These are phyloP conservation scores for Nipponacmea schrenckii DNA, from an alignment of 2,888 invertebrate species.

Conservation along the genomic window DNA sequence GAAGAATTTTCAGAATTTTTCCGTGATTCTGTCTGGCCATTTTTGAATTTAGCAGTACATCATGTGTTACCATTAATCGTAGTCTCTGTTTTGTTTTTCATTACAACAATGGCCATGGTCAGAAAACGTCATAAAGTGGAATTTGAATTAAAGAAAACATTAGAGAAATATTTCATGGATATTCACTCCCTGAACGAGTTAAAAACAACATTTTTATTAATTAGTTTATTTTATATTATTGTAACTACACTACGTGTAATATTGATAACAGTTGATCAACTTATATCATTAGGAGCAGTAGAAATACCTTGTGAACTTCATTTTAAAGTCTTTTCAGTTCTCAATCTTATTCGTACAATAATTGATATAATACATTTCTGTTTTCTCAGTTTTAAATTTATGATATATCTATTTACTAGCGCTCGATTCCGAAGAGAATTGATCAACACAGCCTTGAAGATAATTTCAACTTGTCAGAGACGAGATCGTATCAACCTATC, in stretches of 20 bases:
- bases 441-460: conserved; percentile 8
- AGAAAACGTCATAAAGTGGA: conserved; percentile 9
- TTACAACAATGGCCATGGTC: conserved; percentile 23
- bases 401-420: conserved; percentile 47
- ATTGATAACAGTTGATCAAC: conserved; percentile 23
- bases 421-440: conserved; percentile 43
- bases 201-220: conserved; percentile 29
- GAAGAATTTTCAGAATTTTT: conserved; percentile 53
- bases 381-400: conserved; percentile 50
- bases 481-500: conserved; percentile 9
- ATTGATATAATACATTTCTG: conserved; percentile 36
- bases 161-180: conserved; percentile 55
- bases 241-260: conserved; percentile 24
- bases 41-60: conserved; percentile 51
- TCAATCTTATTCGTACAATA: conserved; percentile 32
- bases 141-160: conserved; percentile 33
- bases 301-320: conserved; percentile 20
- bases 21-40: conserved; percentile 55
- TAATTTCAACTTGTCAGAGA: conserved; percentile 13
- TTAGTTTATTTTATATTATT: conserved; percentile 30
- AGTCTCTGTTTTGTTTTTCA: conserved; percentile 44
- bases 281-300: conserved; percentile 19
- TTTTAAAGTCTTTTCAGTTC: conserved; percentile 18
- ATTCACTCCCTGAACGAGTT: conserved; percentile 48
- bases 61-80: conserved; percentile 53